Conservation (phyloP, 2,888 invertebrate species). For the Ichneumoninae sp. region DNA sequence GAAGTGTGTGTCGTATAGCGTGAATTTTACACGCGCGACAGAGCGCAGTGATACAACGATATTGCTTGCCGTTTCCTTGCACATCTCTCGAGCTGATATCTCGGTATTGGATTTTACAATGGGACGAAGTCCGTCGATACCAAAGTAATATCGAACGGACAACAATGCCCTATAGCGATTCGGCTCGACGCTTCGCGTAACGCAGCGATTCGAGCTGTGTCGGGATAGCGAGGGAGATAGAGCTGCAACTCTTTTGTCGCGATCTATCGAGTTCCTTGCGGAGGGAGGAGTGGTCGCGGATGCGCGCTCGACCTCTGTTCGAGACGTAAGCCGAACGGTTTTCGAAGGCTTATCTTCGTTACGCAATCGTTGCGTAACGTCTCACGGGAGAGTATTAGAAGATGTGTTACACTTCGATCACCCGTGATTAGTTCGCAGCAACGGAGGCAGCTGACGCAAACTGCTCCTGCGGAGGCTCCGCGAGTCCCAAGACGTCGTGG, state of each 20-base stretch:
- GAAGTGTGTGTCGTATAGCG: background rate
- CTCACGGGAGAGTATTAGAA: constrained; percentile 4
- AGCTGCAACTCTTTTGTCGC: constrained; percentile 10
- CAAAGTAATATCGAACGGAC: constrained; percentile 11
- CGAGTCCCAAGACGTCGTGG: background rate
- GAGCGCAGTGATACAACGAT: constrained; percentile 8
- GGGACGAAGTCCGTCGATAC: constrained; percentile 6
- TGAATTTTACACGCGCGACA: background rate
- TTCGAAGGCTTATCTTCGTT: constrained; percentile 69
- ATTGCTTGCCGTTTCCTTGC: constrained; percentile 10
- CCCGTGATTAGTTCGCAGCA: constrained; percentile 50
- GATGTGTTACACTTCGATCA: constrained; percentile 36
- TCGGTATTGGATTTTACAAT: constrained; percentile 30
- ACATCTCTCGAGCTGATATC: constrained; percentile 11
- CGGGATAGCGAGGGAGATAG: background rate
- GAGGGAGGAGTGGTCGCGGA: background rate
- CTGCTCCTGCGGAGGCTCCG: background rate
- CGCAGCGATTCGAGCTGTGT: background rate
- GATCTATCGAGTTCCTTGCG: background rate
- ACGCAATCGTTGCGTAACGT: constrained; percentile 67
- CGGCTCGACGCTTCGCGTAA: background rate
- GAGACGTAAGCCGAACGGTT: constrained; percentile 62
- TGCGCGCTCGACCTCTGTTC: background rate
- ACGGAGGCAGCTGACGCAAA: background rate
- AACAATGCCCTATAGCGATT: constrained; percentile 21